A percentile compares a stretch with the other conserved stretches of the same genome.
phyloP scores from a whole-genome alignment of 2,113 vertebrate species.

The Boulengerochromis microlepis region DNA sequence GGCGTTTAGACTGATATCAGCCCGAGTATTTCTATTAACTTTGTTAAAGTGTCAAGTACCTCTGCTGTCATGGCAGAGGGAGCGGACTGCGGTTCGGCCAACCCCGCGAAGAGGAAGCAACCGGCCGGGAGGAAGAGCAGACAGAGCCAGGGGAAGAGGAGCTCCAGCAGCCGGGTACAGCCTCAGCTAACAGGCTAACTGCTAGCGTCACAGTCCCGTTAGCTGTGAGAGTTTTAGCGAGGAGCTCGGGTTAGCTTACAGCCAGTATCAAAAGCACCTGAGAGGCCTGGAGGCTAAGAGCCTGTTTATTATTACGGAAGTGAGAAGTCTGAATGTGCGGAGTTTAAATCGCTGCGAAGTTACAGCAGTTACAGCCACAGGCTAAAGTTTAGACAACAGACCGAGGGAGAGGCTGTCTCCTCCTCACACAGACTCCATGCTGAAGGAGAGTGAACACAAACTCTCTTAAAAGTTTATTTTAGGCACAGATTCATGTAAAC shows the following conservation, averaged over 20 bases:
- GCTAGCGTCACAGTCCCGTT: background rate
- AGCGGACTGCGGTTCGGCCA: background rate
- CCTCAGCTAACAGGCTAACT: background rate
- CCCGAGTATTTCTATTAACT: background rate
- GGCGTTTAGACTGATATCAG: background rate
- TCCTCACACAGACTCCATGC: background rate
- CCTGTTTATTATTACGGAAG: background rate
- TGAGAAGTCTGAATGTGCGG: background rate
- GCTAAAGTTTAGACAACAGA: background rate
- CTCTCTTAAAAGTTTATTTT: background rate
- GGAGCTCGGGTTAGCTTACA: background rate
- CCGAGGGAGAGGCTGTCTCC: background rate
- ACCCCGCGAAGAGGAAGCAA: conserved; percentile 2
- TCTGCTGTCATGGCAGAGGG: conserved; percentile 32
- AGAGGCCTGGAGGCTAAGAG: background rate
- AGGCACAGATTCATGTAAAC: background rate
- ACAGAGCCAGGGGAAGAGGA: background rate
- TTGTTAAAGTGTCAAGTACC: background rate
- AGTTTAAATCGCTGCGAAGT: background rate
- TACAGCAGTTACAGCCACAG: background rate
- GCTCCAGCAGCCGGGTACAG: conserved; percentile 36
- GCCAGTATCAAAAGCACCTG: too few relatives aligned
- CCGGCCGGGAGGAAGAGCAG: conserved; percentile 38
- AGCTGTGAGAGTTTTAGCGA: background rate
- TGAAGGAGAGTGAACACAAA: background rate